Evolutionary conservation across 2,888 invertebrate species (phyloP), one percentile per base, ranked within the genome.

Genomic region (Koerneria pararmatus): DNA sequence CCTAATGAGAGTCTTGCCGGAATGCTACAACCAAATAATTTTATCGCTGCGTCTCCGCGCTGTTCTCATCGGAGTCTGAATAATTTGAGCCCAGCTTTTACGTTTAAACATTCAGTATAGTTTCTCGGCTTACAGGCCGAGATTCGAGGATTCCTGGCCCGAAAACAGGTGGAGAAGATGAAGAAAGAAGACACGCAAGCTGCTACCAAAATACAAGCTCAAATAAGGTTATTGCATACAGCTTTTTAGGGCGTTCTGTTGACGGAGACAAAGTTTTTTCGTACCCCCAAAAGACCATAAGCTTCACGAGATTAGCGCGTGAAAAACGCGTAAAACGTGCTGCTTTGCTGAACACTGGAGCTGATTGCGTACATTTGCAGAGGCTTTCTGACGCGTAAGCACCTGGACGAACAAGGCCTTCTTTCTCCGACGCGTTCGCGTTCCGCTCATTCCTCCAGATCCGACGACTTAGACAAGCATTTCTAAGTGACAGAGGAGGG

Each of bases 141-240:
- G 65, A 80, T 82, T 60, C 75, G 82, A 15, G 80, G 82, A 11
- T 82, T 77, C 62, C 66, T 82, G 27, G 73, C 80, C 35, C 68
- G 82, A 19, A 82, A 80, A 63, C 78, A 80, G 19, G 75, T 79
- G 31, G 76, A 78, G 37, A 76, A 75, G 41, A 88, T 89, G 72
- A 92, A 93, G 86, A 92, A 92, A 24, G 91, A 92, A 77, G 86
- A 92, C 80, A 89, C 91, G 85, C 91, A 91, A 84, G 92, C 92
- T 0, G 93, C 93, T 34, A 91, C 91, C 70, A 92, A 92, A 87
- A 93, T 93, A 74, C 92, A 93, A 84, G 92, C 92, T 65, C 91
- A 92, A 59, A 92, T 93, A 89, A 89, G 92, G 74, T 79, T 8
- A 8, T n/a, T n/a, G n/a, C n/a, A n/a, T n/a, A n/a, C n/a, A n/a